Evolutionary conservation across 2,113 vertebrate species (phyloP).

Genomic region (Hucho hucho): DNA sequence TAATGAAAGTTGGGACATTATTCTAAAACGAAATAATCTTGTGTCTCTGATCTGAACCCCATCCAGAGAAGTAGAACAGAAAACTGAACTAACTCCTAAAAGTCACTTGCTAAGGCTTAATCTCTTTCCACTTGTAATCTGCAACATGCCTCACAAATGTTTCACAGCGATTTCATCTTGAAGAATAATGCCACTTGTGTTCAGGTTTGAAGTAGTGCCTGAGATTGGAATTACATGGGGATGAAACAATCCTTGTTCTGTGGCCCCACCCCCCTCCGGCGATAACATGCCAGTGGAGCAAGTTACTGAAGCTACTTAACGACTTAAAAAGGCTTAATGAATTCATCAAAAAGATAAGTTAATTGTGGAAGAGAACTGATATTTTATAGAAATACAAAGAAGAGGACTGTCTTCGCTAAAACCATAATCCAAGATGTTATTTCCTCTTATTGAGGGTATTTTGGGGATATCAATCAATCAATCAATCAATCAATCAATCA

Average conservation of each 20-base stretch:
- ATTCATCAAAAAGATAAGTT: constrained; percentile 5
- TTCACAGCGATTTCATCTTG: constrained; percentile 33
- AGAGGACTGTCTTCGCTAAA: not conserved
- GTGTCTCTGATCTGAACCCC: not conserved
- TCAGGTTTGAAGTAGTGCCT: constrained; percentile 21
- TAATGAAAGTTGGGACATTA: too few species aligned
- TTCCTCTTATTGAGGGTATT: not conserved
- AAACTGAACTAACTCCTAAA: constrained; percentile 18
- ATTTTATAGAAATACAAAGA: not conserved
- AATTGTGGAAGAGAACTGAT: not conserved
- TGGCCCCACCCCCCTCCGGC: not conserved
- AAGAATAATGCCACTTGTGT: constrained; percentile 41
- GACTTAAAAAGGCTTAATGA: constrained; percentile 10
- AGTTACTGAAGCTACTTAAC: constrained; percentile 15
- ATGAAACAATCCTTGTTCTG: constrained; percentile 28
- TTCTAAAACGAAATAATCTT: too few species aligned
- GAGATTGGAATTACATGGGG: constrained; percentile 25
- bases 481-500: too few species aligned
- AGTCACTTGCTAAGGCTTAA: constrained; percentile 36
- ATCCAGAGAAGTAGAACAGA: constrained; percentile 1
- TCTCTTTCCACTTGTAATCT: constrained; percentile 28
- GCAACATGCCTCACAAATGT: constrained; percentile 40
- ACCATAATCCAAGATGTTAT: not conserved
- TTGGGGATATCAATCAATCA: not conserved
- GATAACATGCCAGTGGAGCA: constrained; percentile 12